These are phyloP conservation scores for Heliothis peltigera DNA, from an alignment of 2,888 invertebrate genomes.

Conservation along the genomic window DNA sequence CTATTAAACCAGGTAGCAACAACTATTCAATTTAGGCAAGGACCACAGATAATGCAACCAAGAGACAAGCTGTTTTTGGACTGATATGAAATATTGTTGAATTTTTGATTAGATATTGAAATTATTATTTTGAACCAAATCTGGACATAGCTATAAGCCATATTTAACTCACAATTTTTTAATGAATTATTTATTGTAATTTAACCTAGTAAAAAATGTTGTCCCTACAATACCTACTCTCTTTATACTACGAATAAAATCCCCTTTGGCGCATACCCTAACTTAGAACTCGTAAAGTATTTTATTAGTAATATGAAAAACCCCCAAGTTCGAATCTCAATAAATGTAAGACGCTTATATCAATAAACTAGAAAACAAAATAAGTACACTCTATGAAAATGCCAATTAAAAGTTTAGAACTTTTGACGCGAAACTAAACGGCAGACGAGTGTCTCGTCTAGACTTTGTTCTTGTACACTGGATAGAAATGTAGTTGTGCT, in stretches of 20 bases:
- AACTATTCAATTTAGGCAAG: slow-evolving; percentile 53
- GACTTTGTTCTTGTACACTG: slow-evolving; percentile 15
- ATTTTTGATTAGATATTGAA: slow-evolving; percentile 18
- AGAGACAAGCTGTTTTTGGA: slow-evolving; percentile 26
- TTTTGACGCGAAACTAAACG: slow-evolving; percentile 19
- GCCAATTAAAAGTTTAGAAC: slow-evolving; percentile 46
- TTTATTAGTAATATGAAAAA: slow-evolving; percentile 6
- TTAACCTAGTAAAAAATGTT: too few species aligned
- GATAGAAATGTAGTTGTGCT: slow-evolving; percentile 40
- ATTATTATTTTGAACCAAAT: slow-evolving; percentile 17
- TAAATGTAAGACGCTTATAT: slow-evolving; percentile 27
- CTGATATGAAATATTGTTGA: slow-evolving; percentile 39
- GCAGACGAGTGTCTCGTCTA: slow-evolving; percentile 28
- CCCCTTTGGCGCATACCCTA: too few species aligned
- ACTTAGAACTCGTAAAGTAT: not conserved
- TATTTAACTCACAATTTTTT: not conserved
- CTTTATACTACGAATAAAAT: too few species aligned
- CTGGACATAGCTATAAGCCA: slow-evolving; percentile 7
- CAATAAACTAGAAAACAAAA: slow-evolving; percentile 35
- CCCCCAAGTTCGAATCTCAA: slow-evolving; percentile 1
- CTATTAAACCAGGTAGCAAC: slow-evolving; percentile 60
- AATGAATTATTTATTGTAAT: too few species aligned
- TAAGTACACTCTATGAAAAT: slow-evolving; percentile 24
- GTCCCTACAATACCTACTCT: too few species aligned
- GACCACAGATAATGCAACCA: slow-evolving; percentile 45